These are phyloP conservation scores for Patiria miniata DNA, from an alignment of 35 echinoderm and acorn worm genomes.

Conservation along the genomic window DNA sequence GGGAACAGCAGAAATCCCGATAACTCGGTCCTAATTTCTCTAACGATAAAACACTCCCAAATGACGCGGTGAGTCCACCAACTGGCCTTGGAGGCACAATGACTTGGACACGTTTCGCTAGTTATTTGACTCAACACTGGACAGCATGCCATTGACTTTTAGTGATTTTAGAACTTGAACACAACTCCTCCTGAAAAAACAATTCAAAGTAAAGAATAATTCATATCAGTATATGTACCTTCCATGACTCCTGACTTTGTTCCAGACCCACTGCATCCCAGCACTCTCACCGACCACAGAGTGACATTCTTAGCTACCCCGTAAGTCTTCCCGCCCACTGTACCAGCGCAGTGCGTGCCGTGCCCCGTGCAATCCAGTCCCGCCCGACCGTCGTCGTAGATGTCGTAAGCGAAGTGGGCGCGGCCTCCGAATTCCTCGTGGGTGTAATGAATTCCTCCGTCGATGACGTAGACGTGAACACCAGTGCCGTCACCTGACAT, in stretches of 20 bases:
- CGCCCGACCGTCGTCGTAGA: slow-evolving; percentile 6
- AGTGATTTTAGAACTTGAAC: too few relatives aligned
- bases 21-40: too few relatives aligned
- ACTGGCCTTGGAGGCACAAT: too few relatives aligned
- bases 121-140: too few relatives aligned
- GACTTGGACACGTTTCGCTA: too few relatives aligned
- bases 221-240: neutral
- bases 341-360: slow-evolving; percentile 84
- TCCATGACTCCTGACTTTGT: slow-evolving; percentile 32
- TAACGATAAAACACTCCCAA: too few relatives aligned
- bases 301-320: slow-evolving; percentile 77
- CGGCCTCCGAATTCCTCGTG: slow-evolving; percentile 61
- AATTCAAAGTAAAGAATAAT: too few relatives aligned
- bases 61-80: too few relatives aligned
- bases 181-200: too few relatives aligned
- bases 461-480: slow-evolving; percentile 69
- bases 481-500: slow-evolving; percentile 34
- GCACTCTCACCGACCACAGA: slow-evolving; percentile 63
- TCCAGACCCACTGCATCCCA: slow-evolving; percentile 61
- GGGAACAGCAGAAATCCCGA: too few relatives aligned
- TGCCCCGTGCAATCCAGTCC: slow-evolving; percentile 75
- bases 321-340: slow-evolving; percentile 49
- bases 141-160: too few relatives aligned
- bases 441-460: slow-evolving; percentile 46
- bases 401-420: slow-evolving; percentile 35